phyloP scores from a whole-genome alignment of 2,113 vertebrate genomes.

The Galemys pyrenaicus region DNA sequence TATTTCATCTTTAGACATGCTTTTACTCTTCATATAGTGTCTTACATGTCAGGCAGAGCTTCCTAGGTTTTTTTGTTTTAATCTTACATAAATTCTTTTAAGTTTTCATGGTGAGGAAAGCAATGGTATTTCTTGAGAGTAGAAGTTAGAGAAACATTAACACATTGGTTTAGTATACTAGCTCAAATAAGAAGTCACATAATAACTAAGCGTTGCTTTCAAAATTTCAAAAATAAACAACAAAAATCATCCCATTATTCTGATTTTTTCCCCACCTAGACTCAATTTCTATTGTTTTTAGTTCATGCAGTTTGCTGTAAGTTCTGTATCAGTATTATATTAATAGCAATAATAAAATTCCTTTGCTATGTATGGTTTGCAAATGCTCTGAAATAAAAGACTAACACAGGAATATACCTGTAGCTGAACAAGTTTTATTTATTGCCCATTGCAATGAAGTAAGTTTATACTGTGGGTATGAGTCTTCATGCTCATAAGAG shows the following conservation, averaged over 20 bases:
- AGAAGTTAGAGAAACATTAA: not conserved
- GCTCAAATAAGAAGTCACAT: not conserved
- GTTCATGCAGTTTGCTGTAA: not conserved
- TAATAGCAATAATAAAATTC: not conserved
- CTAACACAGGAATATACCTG: not conserved
- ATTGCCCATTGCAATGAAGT: not conserved
- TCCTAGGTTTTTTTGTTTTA: not conserved
- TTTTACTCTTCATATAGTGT: not conserved
- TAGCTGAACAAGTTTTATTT: conserved; percentile 18
- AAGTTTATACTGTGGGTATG: not conserved
- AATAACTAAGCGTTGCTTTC: not conserved
- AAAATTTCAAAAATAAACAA: not conserved
- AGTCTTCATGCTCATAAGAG: not conserved
- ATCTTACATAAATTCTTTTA: not conserved
- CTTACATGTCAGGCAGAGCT: not conserved
- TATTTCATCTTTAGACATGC: not conserved
- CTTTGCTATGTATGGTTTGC: not conserved
- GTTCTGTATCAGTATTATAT: not conserved
- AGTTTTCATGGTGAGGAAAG: not conserved
- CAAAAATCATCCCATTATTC: not conserved
- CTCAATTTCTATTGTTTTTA: not conserved
- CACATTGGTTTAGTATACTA: not conserved
- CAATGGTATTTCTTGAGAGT: not conserved
- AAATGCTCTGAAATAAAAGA: not conserved
- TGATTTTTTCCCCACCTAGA: not conserved